A percentile compares a stretch with the other conserved stretches of the same genome.
Evolutionary conservation across 53 echinoderm and acorn worm species (phyloP).

Genomic region (Stichopus horrens): DNA sequence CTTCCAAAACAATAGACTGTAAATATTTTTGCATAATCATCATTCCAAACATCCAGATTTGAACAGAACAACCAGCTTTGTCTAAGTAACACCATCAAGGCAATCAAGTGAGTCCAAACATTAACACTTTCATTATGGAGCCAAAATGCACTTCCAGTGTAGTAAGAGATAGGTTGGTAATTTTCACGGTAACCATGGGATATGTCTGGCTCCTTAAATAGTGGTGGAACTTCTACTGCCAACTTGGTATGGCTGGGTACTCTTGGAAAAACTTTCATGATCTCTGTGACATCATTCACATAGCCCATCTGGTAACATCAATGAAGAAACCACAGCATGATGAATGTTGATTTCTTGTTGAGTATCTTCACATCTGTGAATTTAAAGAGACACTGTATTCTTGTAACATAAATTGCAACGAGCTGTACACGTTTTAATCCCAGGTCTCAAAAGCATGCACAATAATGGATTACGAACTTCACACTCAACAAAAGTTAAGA

Average conservation of each 20-base stretch:
- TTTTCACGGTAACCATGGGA: constrained; percentile 82
- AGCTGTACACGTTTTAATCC: no score
- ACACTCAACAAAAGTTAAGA: no score
- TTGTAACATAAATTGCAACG: no score
- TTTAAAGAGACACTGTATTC: no score
- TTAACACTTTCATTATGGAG: constrained; percentile 92
- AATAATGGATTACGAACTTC: no score
- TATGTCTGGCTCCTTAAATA: constrained; percentile 77
- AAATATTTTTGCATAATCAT: constrained; percentile 77
- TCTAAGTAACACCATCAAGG: constrained; percentile 61
- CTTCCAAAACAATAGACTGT: constrained; percentile 67
- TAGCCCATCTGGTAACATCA: not conserved
- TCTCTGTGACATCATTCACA: not conserved
- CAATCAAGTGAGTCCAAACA: constrained; percentile 87
- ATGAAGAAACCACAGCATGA: no score
- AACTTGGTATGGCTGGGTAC: constrained; percentile 42
- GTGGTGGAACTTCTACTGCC: constrained; percentile 63
- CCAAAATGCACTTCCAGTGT: constrained; percentile 82
- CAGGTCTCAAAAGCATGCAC: no score
- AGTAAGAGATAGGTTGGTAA: constrained; percentile 82
- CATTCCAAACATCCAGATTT: constrained; percentile 60
- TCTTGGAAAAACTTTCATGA: constrained; percentile 38
- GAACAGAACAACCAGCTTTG: constrained; percentile 62
- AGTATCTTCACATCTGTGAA: no score
- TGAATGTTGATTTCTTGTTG: no score